Conservation (phyloP, 2,888 invertebrate genomes). For the Zootermopsis nevadensis region DNA sequence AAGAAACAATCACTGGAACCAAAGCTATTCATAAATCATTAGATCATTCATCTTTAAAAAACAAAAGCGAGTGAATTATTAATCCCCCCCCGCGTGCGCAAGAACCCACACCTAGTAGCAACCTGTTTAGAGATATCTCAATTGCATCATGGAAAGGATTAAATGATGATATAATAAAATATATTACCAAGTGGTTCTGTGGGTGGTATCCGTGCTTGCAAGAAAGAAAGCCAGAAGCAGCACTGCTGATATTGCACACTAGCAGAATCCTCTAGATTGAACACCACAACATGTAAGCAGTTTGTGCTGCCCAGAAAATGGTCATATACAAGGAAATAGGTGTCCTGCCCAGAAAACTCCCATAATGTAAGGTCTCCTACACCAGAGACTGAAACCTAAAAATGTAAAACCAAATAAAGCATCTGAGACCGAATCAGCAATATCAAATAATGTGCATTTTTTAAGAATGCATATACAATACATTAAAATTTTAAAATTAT, state of each 20-base stretch:
- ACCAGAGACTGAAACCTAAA: conserved; percentile 65
- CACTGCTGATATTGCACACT: conserved; percentile 75
- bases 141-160: too few relatives aligned
- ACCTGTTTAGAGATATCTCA: too few relatives aligned
- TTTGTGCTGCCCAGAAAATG: conserved; percentile 73
- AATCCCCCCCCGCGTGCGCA: too few relatives aligned
- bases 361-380: conserved; percentile 75
- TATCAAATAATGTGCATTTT: too few relatives aligned
- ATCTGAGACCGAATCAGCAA: not conserved
- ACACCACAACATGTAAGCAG: conserved; percentile 74
- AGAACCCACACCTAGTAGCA: too few relatives aligned
- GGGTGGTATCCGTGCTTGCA: conserved; percentile 73
- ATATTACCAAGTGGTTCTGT: conserved; percentile 68
- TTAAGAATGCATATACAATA: too few relatives aligned
- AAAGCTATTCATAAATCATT: too few relatives aligned
- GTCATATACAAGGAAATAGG: conserved; percentile 77
- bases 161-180: not conserved
- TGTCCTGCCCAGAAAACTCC: conserved; percentile 83
- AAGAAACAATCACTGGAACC: too few relatives aligned
- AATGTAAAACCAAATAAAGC: not conserved
- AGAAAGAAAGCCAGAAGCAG: conserved; percentile 80
- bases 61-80: too few relatives aligned
- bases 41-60: too few relatives aligned
- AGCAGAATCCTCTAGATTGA: conserved; percentile 74
- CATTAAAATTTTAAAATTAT: too few relatives aligned